phyloP scores from a whole-genome alignment of 2,888 invertebrate species.

The Clitarchus hookeri region DNA sequence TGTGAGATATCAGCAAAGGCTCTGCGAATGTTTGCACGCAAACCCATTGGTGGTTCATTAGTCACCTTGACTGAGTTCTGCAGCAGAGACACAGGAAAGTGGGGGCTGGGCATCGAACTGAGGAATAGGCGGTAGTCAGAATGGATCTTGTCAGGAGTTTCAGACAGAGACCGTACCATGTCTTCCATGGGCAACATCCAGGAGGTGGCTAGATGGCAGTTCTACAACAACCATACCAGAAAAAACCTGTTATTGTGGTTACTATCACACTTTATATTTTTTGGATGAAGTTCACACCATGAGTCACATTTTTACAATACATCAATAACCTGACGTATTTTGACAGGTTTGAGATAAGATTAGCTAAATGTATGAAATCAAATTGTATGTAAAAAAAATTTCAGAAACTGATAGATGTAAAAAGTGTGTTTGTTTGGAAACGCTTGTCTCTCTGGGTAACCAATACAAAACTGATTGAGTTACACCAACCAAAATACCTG shows the following conservation, averaged over 20 bases:
- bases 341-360: too few relatives aligned
- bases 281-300: too few relatives aligned
- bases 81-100: slow-evolving; percentile 87
- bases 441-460: too few relatives aligned
- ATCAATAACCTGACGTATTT: too few relatives aligned
- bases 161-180: slow-evolving; percentile 72
- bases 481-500: too few relatives aligned
- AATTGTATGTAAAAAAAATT: neutral
- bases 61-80: slow-evolving; percentile 94
- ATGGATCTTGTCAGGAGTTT: slow-evolving; percentile 68
- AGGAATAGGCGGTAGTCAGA: slow-evolving; percentile 79
- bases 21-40: slow-evolving; percentile 84
- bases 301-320: too few relatives aligned
- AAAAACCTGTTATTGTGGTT: too few relatives aligned
- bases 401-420: neutral
- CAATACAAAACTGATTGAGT: too few relatives aligned
- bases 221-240: slow-evolving; percentile 58
- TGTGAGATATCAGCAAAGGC: slow-evolving; percentile 78
- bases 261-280: too few relatives aligned
- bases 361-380: neutral
- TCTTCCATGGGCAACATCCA: slow-evolving; percentile 89
- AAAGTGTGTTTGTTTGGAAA: too few relatives aligned
- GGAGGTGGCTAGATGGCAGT: slow-evolving; percentile 90
- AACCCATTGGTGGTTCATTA: slow-evolving; percentile 91
- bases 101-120: slow-evolving; percentile 85